Base-by-base conservation (phyloP, 2,888 invertebrate genomes). In the Ceramica pisi region DNA sequence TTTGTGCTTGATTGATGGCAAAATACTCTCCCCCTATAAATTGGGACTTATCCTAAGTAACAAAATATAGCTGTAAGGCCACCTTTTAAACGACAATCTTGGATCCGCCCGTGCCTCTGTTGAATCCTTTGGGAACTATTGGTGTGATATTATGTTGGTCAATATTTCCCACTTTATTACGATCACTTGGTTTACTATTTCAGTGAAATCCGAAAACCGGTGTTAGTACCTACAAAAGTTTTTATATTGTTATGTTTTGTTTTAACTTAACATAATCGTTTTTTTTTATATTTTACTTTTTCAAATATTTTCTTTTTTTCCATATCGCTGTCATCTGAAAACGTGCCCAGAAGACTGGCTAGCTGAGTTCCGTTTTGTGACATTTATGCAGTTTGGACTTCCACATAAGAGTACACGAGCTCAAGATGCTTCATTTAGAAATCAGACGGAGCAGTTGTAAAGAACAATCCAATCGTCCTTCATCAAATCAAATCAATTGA, bases 121-220 rank as follows among this genome's bases (percentile, higher is more conserved):
- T 3, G n/a, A 9, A 21, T 21, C 50, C 4, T 7, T 21, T 50
- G 14, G 0, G 21, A 21, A 12, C 19, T n/a, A 46, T 0, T 50
- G 50, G 2, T 50, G 3, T 10, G 3, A 21, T 50, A 9, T 50
- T 21, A 50, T n/a, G n/a, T 78, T 69, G 12, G 64, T 61, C 71
- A 66, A 63, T 66, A 70, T 70, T 59, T 51, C 44, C 56, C 44
- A 31, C 16, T 63, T 67, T 69, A 62, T 65, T 41, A 44, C n/a
- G 12, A 10, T 46, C 56, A 68, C 69, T 57, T 61, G n/a, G 57
- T 67, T 50, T 5, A 31, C 14, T 48, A 63, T 67, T 60, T 63
- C 10, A 56, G 53, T 67, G 26, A 67, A 70, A 55, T 67, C 48
- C 16, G 19, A 35, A 67, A 74, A 51, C n/a, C 41, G 3, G 38